Percentiles rank a stretch among this genome's conserved stretches.
phyloP scores from a whole-genome alignment of 2,113 vertebrate species.

The Charina bottae region DNA sequence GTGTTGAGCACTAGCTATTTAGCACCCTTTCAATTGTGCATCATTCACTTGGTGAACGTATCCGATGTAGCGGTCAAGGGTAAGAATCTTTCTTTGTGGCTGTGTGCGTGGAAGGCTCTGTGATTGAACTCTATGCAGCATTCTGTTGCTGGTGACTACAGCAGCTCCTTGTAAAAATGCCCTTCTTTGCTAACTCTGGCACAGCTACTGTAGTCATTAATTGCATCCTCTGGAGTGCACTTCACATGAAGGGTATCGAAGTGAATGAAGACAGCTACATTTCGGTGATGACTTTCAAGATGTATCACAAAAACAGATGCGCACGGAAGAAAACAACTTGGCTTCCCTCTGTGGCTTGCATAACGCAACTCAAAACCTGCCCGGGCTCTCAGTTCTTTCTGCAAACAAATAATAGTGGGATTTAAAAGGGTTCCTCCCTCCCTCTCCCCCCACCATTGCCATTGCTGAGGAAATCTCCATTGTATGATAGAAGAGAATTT shows the following conservation, averaged over 20 bases:
- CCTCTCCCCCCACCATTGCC: not conserved
- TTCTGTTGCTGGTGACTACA: slow-evolving; percentile 33
- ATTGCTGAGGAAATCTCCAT: not conserved
- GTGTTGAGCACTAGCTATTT: slow-evolving; percentile 17
- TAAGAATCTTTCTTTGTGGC: not conserved
- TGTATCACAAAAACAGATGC: slow-evolving; percentile 52
- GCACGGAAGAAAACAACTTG: slow-evolving; percentile 54
- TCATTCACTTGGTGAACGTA: slow-evolving; percentile 16
- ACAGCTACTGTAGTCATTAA: slow-evolving; percentile 67
- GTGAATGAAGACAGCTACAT: slow-evolving; percentile 55
- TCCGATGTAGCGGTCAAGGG: slow-evolving; percentile 5
- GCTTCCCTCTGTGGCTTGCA: slow-evolving; percentile 31
- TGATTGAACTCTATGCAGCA: slow-evolving; percentile 33
- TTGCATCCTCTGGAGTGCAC: slow-evolving; percentile 67
- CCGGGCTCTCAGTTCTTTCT: slow-evolving; percentile 6
- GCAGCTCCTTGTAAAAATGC: slow-evolving; percentile 51
- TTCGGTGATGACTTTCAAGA: slow-evolving; percentile 67
- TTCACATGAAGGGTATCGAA: slow-evolving; percentile 71
- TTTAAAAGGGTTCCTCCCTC: not conserved
- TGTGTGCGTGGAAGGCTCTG: not conserved
- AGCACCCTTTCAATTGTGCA: slow-evolving; percentile 8
- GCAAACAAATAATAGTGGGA: not conserved
- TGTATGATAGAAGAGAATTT: not conserved
- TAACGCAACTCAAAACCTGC: slow-evolving; percentile 39
- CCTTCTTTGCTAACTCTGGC: slow-evolving; percentile 53